These are phyloP conservation scores for Epirrita christyi DNA, from an alignment of 2,888 invertebrate species.

Conservation along the genomic window DNA sequence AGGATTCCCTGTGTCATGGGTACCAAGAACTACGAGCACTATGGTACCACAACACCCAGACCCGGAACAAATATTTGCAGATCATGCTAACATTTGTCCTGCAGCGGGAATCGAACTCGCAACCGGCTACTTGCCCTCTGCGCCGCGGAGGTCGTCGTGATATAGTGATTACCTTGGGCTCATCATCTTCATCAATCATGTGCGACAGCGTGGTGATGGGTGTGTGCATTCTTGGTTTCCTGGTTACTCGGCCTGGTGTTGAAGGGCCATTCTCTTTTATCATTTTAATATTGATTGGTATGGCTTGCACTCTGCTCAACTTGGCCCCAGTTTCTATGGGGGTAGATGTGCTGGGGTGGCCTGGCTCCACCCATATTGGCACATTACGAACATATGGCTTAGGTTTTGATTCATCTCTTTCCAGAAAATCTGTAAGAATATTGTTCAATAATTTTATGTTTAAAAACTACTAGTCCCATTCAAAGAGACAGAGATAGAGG, in stretches of 20 bases:
- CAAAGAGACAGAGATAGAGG: too few relatives aligned
- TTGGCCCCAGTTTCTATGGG: constrained; percentile 57
- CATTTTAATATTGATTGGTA: constrained; percentile 60
- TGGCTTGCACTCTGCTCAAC: constrained; percentile 46
- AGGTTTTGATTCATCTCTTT: constrained; percentile 47
- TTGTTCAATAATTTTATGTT: too few relatives aligned
- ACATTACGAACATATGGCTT: constrained; percentile 68
- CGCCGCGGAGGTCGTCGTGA: too few relatives aligned
- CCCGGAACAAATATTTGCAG: too few relatives aligned
- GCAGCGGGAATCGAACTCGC: too few relatives aligned
- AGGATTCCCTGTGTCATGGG: too few relatives aligned
- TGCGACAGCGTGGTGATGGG: constrained; percentile 62
- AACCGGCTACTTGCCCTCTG: too few relatives aligned
- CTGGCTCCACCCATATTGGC: constrained; percentile 70
- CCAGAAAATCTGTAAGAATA: constrained; percentile 56
- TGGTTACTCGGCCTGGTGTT: constrained; percentile 60
- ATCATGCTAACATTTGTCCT: too few relatives aligned
- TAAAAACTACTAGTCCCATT: too few relatives aligned
- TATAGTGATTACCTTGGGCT: constrained; percentile 55
- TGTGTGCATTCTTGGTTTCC: constrained; percentile 63
- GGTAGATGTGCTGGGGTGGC: constrained; percentile 76
- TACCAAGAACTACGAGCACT: too few relatives aligned
- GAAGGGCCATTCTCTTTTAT: constrained; percentile 55
- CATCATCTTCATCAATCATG: constrained; percentile 66
- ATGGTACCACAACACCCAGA: too few relatives aligned